Percentiles rank a stretch among this genome's conserved stretches.
Evolutionary conservation across 2,888 invertebrate species (phyloP).

Genomic region (Amiota minor): DNA sequence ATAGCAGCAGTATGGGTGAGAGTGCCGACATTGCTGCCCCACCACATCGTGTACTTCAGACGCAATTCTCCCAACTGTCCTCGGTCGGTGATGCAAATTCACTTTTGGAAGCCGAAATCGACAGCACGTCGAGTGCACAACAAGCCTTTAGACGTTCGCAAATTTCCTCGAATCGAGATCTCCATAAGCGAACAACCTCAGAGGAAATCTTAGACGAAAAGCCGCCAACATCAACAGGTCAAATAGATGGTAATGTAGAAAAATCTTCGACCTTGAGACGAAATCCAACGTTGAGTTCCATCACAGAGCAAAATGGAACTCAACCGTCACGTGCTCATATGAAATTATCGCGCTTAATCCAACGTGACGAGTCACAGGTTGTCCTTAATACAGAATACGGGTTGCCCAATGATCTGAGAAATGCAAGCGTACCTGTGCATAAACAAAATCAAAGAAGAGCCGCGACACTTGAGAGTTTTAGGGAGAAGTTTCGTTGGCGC

Average conservation of each 20-base stretch:
- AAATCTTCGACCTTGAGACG: slow-evolving; percentile 15
- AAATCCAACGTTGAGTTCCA: slow-evolving; percentile 46
- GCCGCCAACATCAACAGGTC: slow-evolving; percentile 11
- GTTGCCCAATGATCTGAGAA: not conserved
- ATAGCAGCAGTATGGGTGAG: not conserved
- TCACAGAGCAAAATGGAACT: slow-evolving; percentile 45
- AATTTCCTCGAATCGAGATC: not conserved
- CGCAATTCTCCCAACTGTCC: slow-evolving; percentile 67
- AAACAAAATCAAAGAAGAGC: not conserved
- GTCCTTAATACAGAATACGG: slow-evolving; percentile 8
- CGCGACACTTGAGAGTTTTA: slow-evolving; percentile 42
- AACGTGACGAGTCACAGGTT: slow-evolving; percentile 55
- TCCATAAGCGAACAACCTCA: not conserved
- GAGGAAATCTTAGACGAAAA: slow-evolving; percentile 35
- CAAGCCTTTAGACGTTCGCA: slow-evolving; percentile 33
- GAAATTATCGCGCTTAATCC: slow-evolving; percentile 66
- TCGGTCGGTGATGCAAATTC: slow-evolving; percentile 65
- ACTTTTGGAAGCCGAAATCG: slow-evolving; percentile 61
- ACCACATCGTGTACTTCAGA: slow-evolving; percentile 63
- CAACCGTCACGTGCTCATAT: slow-evolving; percentile 50
- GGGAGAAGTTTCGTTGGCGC: slow-evolving; percentile 47
- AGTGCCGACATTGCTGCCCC: not conserved
- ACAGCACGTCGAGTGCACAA: slow-evolving; percentile 35
- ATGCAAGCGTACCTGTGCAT: slow-evolving; percentile 6
- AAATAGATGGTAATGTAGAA: not conserved